phyloP scores from a whole-genome alignment of 2,113 vertebrate species.

The Baryphthengus martii region DNA sequence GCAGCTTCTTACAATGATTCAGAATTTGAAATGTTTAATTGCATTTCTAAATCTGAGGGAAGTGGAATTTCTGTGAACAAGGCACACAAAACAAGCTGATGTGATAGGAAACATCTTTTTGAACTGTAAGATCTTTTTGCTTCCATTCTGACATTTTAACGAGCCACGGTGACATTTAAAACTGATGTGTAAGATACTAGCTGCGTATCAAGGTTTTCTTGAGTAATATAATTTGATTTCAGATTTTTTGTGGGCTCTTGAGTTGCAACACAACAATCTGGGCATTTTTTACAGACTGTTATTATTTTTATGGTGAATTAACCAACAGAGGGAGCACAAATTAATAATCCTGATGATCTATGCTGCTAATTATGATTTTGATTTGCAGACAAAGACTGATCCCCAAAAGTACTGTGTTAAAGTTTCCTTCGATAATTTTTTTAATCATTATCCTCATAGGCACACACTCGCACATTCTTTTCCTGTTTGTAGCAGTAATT shows the following conservation, averaged over 20 bases:
- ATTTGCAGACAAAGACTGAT: conserved; percentile 10
- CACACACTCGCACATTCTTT: neutral
- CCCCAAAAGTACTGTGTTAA: neutral
- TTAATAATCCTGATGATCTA: neutral
- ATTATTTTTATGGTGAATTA: neutral
- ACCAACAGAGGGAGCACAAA: neutral
- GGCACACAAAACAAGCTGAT: neutral
- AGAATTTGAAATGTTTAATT: conserved; percentile 43
- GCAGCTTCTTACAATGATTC: neutral
- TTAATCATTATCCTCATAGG: neutral
- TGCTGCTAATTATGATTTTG: neutral
- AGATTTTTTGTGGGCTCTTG: neutral
- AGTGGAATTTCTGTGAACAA: neutral
- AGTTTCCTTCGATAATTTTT: neutral
- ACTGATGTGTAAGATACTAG: neutral
- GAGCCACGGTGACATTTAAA: neutral
- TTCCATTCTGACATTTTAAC: neutral
- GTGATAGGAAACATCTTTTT: neutral
- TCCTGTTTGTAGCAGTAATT: neutral
- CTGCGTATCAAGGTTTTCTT: neutral
- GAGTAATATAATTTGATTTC: neutral
- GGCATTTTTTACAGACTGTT: neutral
- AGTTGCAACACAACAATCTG: neutral
- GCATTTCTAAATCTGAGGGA: conserved; percentile 1
- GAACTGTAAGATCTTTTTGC: neutral